These are phyloP conservation scores for Cremastinae sp. DNA, from an alignment of 2,888 invertebrate genomes.

Conservation along the genomic window DNA sequence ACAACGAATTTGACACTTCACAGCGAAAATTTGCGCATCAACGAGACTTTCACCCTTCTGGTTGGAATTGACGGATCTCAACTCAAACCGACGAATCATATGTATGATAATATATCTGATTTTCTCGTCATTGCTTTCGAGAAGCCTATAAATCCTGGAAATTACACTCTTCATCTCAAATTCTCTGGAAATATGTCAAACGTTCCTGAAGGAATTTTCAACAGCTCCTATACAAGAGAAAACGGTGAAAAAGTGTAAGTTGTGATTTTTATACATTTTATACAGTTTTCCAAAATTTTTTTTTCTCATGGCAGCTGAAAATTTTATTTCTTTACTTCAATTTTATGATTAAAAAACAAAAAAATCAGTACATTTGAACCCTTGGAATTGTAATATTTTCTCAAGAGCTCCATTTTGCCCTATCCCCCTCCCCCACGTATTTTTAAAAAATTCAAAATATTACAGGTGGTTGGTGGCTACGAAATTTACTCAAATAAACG, in stretches of 20 bases:
- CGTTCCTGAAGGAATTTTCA: slow-evolving; percentile 85
- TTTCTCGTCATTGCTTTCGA: slow-evolving; percentile 57
- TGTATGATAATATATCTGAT: slow-evolving; percentile 55
- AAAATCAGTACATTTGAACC: no score
- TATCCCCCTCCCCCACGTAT: no score
- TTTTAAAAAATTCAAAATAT: neutral
- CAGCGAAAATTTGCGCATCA: slow-evolving; percentile 76
- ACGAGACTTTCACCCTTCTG: slow-evolving; percentile 69
- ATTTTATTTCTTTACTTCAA: no score
- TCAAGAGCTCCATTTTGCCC: no score
- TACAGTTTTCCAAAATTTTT: no score
- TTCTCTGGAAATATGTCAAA: slow-evolving; percentile 83
- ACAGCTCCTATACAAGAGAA: slow-evolving; percentile 83
- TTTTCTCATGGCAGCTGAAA: no score
- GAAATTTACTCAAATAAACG: slow-evolving; percentile 85
- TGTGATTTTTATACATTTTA: no score
- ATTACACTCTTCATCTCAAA: slow-evolving; percentile 82
- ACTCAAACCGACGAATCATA: slow-evolving; percentile 55
- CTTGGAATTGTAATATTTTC: no score
- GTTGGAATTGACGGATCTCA: slow-evolving; percentile 35
- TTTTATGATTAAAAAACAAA: no score
- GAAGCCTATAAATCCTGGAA: slow-evolving; percentile 70
- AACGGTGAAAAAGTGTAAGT: slow-evolving; percentile 77
- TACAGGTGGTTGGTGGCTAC: slow-evolving; percentile 84
- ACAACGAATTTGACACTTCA: slow-evolving; percentile 79